Conservation (phyloP, 2,113 vertebrate genomes). For the Xyrauchen texanus region DNA sequence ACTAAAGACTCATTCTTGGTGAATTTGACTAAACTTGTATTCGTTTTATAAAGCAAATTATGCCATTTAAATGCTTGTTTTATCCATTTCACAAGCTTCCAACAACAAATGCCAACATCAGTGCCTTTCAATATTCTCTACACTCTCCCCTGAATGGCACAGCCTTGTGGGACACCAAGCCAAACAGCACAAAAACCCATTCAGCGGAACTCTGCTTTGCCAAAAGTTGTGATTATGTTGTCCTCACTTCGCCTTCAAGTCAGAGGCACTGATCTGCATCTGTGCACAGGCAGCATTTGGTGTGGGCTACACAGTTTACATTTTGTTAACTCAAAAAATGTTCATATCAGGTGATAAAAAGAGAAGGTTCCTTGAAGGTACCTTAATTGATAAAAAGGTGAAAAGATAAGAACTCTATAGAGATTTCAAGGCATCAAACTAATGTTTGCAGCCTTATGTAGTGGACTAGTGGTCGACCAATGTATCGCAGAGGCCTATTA, state of each 20-base stretch:
- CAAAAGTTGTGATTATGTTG: conserved; percentile 24
- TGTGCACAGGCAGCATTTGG: background rate
- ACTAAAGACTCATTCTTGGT: background rate
- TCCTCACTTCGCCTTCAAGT: background rate
- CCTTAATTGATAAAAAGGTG: background rate
- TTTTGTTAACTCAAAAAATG: too few species aligned
- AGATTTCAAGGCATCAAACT: too few species aligned
- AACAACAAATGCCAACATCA: conserved; percentile 8
- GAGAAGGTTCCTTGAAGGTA: background rate
- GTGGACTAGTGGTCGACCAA: too few species aligned
- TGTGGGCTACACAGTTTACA: background rate
- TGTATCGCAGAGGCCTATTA: too few species aligned
- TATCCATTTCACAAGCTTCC: background rate
- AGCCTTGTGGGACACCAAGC: conserved; percentile 26
- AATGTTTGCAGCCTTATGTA: too few species aligned
- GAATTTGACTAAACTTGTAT: background rate
- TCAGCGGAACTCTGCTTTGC: background rate
- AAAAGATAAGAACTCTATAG: too few species aligned
- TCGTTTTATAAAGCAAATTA: background rate
- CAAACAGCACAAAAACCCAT: conserved; percentile 26
- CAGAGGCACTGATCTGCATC: background rate
- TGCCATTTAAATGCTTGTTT: background rate
- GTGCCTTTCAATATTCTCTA: conserved; percentile 20
- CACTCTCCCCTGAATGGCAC: conserved; percentile 20
- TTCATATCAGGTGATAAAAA: background rate